Percentiles rank a stretch among this genome's conserved stretches.
Evolutionary conservation across 1,140 invertebrate species (phyloP).

Genomic region (Heterodera schachtii): DNA sequence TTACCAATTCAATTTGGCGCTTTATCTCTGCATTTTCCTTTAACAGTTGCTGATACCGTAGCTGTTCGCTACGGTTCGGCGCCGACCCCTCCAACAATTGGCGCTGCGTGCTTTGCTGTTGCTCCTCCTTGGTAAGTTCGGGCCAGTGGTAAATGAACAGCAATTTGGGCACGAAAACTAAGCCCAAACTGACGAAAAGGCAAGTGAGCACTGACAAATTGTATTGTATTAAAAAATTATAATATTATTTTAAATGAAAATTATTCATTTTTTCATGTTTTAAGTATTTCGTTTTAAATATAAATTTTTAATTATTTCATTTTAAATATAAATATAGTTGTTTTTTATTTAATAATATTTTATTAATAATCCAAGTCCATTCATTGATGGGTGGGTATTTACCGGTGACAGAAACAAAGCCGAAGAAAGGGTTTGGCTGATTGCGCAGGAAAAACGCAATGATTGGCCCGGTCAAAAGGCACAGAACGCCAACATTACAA

Average conservation of each 20-base stretch:
- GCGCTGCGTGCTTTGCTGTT: slow-evolving; percentile 70
- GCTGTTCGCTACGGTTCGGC: slow-evolving; percentile 75
- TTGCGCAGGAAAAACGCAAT: slow-evolving; percentile 93
- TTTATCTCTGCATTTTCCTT: slow-evolving; percentile 93
- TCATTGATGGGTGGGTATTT: slow-evolving; percentile 45
- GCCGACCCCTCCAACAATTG: slow-evolving; percentile 71
- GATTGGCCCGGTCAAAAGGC: slow-evolving; percentile 87
- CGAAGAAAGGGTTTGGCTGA: slow-evolving; percentile 94
- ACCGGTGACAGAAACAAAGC: slow-evolving; percentile 94
- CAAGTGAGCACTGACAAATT: slow-evolving; percentile 49
- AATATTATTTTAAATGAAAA: background rate
- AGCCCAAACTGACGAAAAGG: slow-evolving; percentile 73
- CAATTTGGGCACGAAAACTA: slow-evolving; percentile 63
- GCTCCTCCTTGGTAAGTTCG: slow-evolving; percentile 45
- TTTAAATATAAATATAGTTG: too few relatives aligned
- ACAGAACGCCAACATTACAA: slow-evolving; percentile 95
- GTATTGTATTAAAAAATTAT: too few relatives aligned
- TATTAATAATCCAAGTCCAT: slow-evolving; percentile 18
- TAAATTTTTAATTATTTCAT: background rate
- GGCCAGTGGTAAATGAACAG: slow-evolving; percentile 56
- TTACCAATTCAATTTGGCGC: slow-evolving; percentile 85
- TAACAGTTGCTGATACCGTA: slow-evolving; percentile 87
- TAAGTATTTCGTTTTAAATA: too few relatives aligned
- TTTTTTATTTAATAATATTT: slow-evolving; percentile 19
- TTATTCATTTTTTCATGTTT: background rate